Evolutionary conservation across 1,140 invertebrate species (phyloP).

Genomic region (Aphaenogaster floridana): DNA sequence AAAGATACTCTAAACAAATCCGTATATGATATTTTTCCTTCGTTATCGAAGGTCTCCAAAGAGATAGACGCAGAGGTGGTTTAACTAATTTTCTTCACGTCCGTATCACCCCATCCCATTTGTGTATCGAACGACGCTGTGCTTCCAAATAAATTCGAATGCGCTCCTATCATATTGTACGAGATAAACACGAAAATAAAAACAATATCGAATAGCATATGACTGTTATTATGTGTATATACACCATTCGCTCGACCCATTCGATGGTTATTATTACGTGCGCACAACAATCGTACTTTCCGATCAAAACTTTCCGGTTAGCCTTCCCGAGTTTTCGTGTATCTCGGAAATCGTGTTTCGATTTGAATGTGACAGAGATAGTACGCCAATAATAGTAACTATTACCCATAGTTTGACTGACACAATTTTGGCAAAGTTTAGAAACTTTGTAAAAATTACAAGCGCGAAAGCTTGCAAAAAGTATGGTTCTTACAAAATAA

Average conservation of each 20-base stretch:
- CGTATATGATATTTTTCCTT: constrained; percentile 13
- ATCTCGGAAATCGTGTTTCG: not conserved
- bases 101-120: not conserved
- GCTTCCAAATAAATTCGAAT: constrained; percentile 60
- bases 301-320: constrained; percentile 11
- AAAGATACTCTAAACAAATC: constrained; percentile 35
- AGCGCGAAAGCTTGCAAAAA: not conserved
- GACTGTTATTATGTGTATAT: not conserved
- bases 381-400: not conserved
- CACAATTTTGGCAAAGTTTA: not conserved
- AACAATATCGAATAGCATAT: constrained; percentile 31
- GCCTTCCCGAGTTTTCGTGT: not conserved
- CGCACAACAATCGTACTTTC: not conserved
- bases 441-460: not conserved
- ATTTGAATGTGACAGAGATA: not conserved
- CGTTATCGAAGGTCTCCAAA: constrained; percentile 46
- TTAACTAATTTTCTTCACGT: constrained; percentile 71
- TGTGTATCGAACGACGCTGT: constrained; percentile 17
- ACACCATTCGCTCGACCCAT: not conserved
- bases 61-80: constrained; percentile 12
- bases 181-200: constrained; percentile 48
- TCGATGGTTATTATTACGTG: constrained; percentile 12
- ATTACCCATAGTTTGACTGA: not conserved
- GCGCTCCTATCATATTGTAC: constrained; percentile 29
- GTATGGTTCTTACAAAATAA: not conserved